Percentiles rank a stretch among this genome's conserved stretches.
phyloP scores from a whole-genome alignment of 1,140 invertebrate species.

The Panonychus citri region DNA sequence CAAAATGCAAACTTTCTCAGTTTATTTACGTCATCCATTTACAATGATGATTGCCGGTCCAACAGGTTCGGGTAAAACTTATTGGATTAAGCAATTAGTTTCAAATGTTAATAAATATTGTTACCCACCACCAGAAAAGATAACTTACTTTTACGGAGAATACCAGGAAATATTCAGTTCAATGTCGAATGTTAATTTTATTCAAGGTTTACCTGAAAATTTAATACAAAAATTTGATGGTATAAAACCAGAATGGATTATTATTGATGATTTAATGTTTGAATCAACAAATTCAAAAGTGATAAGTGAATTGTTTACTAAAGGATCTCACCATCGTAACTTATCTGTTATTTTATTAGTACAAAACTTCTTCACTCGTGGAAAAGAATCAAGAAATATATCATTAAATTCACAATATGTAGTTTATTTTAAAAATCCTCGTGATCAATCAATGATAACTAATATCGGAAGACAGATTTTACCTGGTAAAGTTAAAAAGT shows the following conservation, averaged over 20 bases:
- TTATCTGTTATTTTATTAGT: neutral
- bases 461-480: neutral
- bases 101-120: too few species aligned
- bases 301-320: neutral
- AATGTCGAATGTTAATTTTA: too few species aligned
- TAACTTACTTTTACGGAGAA: too few species aligned
- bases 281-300: constrained; percentile 4
- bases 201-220: too few species aligned
- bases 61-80: too few species aligned
- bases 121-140: too few species aligned
- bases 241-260: neutral
- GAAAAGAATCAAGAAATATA: neutral
- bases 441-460: neutral
- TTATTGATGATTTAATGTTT: constrained; percentile 2
- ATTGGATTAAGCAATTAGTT: too few species aligned
- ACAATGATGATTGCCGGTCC: too few species aligned
- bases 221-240: too few species aligned
- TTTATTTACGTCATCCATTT: too few species aligned
- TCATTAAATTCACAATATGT: neutral
- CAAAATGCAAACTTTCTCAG: too few species aligned
- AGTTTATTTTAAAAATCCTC: neutral
- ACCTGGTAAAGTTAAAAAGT: neutral
- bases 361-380: neutral
- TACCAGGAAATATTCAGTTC: too few species aligned
- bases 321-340: neutral